A percentile compares a stretch with the other conserved stretches of the same genome.
phyloP scores from a whole-genome alignment of 2,113 vertebrate species.

The Stercorarius parasiticus region DNA sequence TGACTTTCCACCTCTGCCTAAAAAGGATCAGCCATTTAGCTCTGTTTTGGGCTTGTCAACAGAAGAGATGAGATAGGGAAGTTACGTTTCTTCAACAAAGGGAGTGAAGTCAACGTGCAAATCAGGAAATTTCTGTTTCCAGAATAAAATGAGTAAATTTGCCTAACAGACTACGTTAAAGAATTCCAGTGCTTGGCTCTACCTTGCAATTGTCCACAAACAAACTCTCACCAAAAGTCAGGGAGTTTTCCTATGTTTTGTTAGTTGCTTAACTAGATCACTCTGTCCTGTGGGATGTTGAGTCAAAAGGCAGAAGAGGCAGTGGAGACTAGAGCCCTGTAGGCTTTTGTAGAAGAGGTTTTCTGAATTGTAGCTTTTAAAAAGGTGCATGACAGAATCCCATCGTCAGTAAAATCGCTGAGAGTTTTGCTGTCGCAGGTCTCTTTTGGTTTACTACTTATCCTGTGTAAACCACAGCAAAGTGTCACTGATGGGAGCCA shows the following conservation, averaged over 20 bases:
- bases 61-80: not conserved
- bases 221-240: not conserved
- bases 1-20: not conserved
- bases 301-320: not conserved
- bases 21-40: not conserved
- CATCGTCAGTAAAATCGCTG: not conserved
- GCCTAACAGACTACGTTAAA: not conserved
- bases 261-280: not conserved
- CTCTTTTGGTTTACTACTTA: not conserved
- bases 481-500: not conserved
- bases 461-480: not conserved
- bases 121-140: not conserved
- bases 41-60: not conserved
- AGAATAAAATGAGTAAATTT: not conserved
- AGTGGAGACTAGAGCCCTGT: not conserved
- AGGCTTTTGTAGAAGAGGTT: not conserved
- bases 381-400: not conserved
- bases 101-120: not conserved
- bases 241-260: not conserved
- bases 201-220: not conserved
- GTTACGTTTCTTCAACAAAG: not conserved
- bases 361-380: not conserved
- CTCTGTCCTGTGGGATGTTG: not conserved
- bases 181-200: not conserved
- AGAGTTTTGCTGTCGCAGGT: not conserved